Evolutionary conservation across 2,113 vertebrate genomes (phyloP).

Genomic region (Columba janthina): DNA sequence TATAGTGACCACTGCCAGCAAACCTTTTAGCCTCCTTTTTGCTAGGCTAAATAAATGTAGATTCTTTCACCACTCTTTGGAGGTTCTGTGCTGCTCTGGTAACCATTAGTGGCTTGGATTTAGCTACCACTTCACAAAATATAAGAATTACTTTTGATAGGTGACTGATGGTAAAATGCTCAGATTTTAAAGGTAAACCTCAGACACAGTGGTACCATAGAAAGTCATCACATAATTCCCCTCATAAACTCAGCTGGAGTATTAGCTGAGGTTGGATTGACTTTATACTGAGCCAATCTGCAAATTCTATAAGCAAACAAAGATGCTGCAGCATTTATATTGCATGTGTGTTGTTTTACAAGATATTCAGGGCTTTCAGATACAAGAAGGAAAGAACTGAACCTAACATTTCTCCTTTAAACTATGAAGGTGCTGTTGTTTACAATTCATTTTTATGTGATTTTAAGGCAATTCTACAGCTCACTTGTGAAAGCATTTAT

Average conservation of each 20-base stretch:
- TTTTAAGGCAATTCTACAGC: background rate
- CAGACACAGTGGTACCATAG: background rate
- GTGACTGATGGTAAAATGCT: background rate
- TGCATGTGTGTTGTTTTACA: background rate
- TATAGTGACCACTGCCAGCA: background rate
- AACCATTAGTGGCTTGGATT: background rate
- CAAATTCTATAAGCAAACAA: conserved; percentile 12
- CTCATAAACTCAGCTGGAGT: background rate
- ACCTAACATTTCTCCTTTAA: background rate
- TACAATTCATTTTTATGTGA: background rate
- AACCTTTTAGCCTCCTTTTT: background rate
- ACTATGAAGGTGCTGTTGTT: background rate
- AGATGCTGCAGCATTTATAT: background rate
- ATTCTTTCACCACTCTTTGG: background rate
- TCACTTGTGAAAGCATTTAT: background rate
- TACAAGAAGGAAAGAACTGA: background rate
- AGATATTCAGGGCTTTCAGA: background rate
- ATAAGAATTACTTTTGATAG: background rate
- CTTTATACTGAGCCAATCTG: background rate
- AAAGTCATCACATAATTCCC: background rate
- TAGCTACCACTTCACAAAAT: background rate
- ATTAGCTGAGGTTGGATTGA: background rate
- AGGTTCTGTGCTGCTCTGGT: background rate
- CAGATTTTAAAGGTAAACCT: background rate
- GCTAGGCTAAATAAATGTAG: background rate